Conservation (phyloP, 2,113 vertebrate species). For the Hippocampus mohnikei region DNA sequence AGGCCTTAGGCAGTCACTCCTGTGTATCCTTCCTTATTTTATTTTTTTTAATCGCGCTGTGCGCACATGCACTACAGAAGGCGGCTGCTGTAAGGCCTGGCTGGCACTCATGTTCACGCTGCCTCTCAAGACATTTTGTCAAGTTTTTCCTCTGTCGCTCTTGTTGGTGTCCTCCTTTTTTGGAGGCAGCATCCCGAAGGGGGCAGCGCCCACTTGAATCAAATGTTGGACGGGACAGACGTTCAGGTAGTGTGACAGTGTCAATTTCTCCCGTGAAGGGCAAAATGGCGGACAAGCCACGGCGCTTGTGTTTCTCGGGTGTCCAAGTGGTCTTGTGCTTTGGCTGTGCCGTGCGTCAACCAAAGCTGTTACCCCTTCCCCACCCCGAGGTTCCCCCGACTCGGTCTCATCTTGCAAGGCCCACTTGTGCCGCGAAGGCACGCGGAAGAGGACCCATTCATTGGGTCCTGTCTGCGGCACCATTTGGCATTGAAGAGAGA, state of each 20-base stretch:
- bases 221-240: slow-evolving; percentile 33
- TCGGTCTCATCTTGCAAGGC: slow-evolving; percentile 7
- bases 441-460: slow-evolving; percentile 64
- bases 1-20: slow-evolving; percentile 58
- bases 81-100: slow-evolving; percentile 48
- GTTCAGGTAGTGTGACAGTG: slow-evolving; percentile 37
- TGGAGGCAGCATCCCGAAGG: slow-evolving; percentile 39
- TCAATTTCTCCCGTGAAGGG: background rate
- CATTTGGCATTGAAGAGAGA: slow-evolving; percentile 10
- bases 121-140: slow-evolving; percentile 8
- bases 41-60: slow-evolving; percentile 72
- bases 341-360: background rate
- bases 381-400: background rate
- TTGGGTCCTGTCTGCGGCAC: slow-evolving; percentile 48
- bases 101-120: background rate
- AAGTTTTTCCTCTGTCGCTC: slow-evolving; percentile 63
- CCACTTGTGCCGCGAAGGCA: slow-evolving; percentile 25
- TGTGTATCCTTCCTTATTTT: slow-evolving; percentile 48
- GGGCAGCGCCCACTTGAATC: slow-evolving; percentile 11
- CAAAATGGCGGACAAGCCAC: slow-evolving; percentile 54
- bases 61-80: slow-evolving; percentile 77
- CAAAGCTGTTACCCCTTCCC: background rate
- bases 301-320: slow-evolving; percentile 11
- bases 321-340: background rate
- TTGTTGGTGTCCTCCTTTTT: slow-evolving; percentile 50